Conservation (phyloP, 1,140 invertebrate genomes). For the Drosophila serrata region DNA sequence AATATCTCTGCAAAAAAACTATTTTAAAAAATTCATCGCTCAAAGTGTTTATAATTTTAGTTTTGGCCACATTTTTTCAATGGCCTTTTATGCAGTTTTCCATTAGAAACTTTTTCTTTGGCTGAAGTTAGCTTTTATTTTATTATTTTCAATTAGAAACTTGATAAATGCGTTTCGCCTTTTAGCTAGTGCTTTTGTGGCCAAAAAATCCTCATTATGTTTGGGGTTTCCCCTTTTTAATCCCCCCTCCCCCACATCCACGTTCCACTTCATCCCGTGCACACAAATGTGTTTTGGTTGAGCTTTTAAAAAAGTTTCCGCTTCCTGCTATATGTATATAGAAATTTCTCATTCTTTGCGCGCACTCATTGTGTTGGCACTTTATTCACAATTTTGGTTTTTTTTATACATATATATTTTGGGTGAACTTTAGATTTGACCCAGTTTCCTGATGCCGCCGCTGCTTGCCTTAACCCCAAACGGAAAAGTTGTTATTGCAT, state of each 20-base stretch:
- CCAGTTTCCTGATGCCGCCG: constrained; percentile 27
- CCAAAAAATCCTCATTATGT: constrained; percentile 51
- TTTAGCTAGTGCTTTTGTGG: constrained; percentile 40
- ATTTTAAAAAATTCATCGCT: neutral
- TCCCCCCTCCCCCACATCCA: constrained; percentile 31
- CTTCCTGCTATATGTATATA: constrained; percentile 44
- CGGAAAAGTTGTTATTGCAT: constrained; percentile 30
- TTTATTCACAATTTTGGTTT: constrained; percentile 39
- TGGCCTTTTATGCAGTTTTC: constrained; percentile 7
- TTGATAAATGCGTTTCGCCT: constrained; percentile 60
- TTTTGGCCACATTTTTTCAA: constrained; percentile 8
- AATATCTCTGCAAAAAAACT: neutral
- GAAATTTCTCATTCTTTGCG: constrained; percentile 34
- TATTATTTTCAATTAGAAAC: constrained; percentile 59
- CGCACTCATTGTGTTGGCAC: constrained; percentile 43
- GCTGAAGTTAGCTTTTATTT: constrained; percentile 11
- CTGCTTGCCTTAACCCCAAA: constrained; percentile 4
- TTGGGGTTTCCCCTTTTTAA: constrained; percentile 47
- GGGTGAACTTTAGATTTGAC: constrained; percentile 45
- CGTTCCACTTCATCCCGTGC: constrained; percentile 16
- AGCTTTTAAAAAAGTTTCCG: constrained; percentile 59
- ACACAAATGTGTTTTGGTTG: constrained; percentile 40
- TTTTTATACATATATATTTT: constrained; percentile 4
- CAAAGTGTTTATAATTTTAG: constrained; percentile 10
- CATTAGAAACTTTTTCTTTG: constrained; percentile 23